Evolutionary conservation across 2,888 invertebrate genomes (phyloP), one percentile per base, ranked within the genome.

Genomic region (Stegophylla sp.): DNA sequence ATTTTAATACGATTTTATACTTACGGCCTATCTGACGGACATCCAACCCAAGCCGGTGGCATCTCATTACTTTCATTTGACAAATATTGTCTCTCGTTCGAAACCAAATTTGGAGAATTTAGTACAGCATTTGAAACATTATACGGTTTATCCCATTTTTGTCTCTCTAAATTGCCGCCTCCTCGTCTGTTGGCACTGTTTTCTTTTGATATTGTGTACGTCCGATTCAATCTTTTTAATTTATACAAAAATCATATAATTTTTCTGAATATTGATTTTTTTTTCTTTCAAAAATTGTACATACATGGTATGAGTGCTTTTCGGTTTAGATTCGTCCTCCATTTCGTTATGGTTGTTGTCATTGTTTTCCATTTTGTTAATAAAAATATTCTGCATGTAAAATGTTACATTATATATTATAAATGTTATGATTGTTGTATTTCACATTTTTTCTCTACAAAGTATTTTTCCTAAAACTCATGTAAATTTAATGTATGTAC

Each of bases 301-400:
- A 15, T 77, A 79, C 79, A 79, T 79, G 2, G 79, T 79, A n/a
- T 79, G 79, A 23, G 79, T 79, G 48, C 69, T 71, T 63, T 79
- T n/a, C n/a, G 79, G 79, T 69, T 79, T 79, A 34, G 51, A 79
- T 45, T 79, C 71, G 4, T 71, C 61, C 23, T 20, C 7, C 0
- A 23, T 17, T 63, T 61, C 79, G 7, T 75, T 75, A 15, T 64
- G 41, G 12, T 61, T 71, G 23, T 71, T 61, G 34, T 10, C 61
- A 48, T 79, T 61, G 17, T 79, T 79, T 23, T 71, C 79, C 23
- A 63, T 71, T 51, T 71, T 71, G 71, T 71, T 59, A 4, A 41
- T 56, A 7, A 28, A 79, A 1, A 51, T 79, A 61, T 71, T 79
- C 79, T 79, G 5, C 26, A 28, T 1, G 34, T 26, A 43, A 41